Conservation (phyloP, 2,797 vertebrate genomes). For the Leptodactylus fallax region DNA sequence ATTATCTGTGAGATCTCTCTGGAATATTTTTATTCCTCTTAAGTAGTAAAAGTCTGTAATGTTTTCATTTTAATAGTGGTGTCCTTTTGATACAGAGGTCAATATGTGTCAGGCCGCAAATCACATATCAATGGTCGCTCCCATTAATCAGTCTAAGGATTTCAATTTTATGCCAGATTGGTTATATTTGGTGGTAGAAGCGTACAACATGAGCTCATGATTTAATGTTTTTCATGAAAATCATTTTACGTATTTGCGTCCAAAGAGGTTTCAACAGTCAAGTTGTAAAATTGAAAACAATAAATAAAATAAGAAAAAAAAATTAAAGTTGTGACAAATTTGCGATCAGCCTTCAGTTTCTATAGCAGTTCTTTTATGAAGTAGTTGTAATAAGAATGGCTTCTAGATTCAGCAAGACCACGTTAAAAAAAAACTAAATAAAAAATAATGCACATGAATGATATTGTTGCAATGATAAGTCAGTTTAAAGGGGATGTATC, state of each 20-base stretch:
- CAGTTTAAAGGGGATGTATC: no score
- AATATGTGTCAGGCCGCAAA: constrained; percentile 53
- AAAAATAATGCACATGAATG: no score
- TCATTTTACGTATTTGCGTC: neutral
- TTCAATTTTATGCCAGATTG: constrained; percentile 31
- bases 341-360: neutral
- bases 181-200: constrained; percentile 22
- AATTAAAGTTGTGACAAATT: neutral
- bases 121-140: constrained; percentile 40
- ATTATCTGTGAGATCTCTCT: constrained; percentile 58
- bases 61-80: constrained; percentile 57
- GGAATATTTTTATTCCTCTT: constrained; percentile 62
- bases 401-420: no score
- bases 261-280: neutral
- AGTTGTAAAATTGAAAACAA: neutral
- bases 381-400: no score
- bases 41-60: constrained; percentile 57
- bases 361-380: no score
- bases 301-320: neutral
- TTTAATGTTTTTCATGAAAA: constrained; percentile 18
- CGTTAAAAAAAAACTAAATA: no score
- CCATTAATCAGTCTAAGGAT: constrained; percentile 44
- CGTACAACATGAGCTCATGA: neutral
- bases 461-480: no score
- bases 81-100: constrained; percentile 60